Evolutionary conservation across 2,797 vertebrate genomes (phyloP), one percentile per base, ranked within the genome.

Genomic region (Tragopan temminckii): DNA sequence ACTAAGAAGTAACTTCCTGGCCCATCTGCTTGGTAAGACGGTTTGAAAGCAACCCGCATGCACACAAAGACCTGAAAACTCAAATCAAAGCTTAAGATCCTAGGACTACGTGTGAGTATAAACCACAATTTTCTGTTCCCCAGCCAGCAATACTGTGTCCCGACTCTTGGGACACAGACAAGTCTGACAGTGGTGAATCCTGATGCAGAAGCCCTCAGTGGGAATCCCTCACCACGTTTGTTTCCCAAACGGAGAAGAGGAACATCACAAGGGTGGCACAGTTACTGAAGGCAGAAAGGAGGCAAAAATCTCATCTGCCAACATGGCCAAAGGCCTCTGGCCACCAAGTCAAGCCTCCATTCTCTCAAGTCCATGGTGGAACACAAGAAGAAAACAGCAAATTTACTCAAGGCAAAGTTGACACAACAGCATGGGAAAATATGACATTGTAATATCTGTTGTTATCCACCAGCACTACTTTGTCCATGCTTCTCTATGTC

Each of bases 221-320:
- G 36, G 42, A 67, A 67, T 64, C 7, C 20, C 17, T 21, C 46
- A 55, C 8, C 16, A n/a, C 9, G 14, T 2, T 52, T 57, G 42
- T 33, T 42, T 85, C 33, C 46, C 59, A 8, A 4, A 3, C 5
- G 20, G 31, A 46, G 11, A 53, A 36, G 36, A 52, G 55, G 0
- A 0, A 38, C 27, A 11, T 15, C 1, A 0, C 13, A 10, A 5
- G 16, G 20, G 3, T 42, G 20, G 21, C 52, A 83, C 0, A 0
- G 25, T 48, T 29, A 79, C 14, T 4, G 17, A 71, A n/a, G 12
- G 33, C 46, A 52, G 27, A 45, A 53, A 40, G 0, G 0, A n/a
- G 10, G 43, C 14, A 58, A 61, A 61, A 20, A 66, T 23, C 45
- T 42, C 70, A 33, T 17, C 35, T 70, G 29, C 77, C 77, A 86